Conservation (phyloP, 2,113 vertebrate species). For the Aegotheles bennettii region DNA sequence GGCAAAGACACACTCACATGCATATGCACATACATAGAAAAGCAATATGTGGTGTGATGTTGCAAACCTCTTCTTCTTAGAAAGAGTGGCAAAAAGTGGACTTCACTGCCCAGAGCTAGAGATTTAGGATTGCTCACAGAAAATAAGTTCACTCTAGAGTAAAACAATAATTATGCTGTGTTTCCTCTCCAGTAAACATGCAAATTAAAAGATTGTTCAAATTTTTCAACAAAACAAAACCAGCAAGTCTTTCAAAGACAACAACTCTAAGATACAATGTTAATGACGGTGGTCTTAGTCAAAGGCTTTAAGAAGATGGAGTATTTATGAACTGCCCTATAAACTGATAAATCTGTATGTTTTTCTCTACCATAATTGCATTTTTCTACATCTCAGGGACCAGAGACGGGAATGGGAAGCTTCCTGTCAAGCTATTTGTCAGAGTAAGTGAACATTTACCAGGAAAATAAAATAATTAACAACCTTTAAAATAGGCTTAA, state of each 20-base stretch:
- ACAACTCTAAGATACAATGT: background rate
- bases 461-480: slow-evolving; percentile 54
- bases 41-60: background rate
- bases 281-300: background rate
- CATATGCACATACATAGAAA: background rate
- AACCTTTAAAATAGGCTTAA: slow-evolving; percentile 43
- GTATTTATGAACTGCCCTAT: background rate
- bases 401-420: slow-evolving; percentile 20
- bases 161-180: background rate
- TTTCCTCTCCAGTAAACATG: background rate
- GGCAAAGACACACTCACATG: background rate
- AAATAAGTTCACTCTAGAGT: background rate
- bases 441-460: slow-evolving; percentile 47
- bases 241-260: background rate
- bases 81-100: background rate
- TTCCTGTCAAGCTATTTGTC: slow-evolving; percentile 53
- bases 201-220: background rate
- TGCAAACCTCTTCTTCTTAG: background rate
- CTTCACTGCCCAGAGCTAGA: background rate
- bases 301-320: slow-evolving; percentile 37
- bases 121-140: background rate
- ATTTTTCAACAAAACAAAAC: background rate
- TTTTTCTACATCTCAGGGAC: slow-evolving; percentile 44
- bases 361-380: slow-evolving; percentile 19
- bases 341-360: slow-evolving; percentile 3